phyloP scores from a whole-genome alignment of 2,797 vertebrate species.

The Hydrophis major region DNA sequence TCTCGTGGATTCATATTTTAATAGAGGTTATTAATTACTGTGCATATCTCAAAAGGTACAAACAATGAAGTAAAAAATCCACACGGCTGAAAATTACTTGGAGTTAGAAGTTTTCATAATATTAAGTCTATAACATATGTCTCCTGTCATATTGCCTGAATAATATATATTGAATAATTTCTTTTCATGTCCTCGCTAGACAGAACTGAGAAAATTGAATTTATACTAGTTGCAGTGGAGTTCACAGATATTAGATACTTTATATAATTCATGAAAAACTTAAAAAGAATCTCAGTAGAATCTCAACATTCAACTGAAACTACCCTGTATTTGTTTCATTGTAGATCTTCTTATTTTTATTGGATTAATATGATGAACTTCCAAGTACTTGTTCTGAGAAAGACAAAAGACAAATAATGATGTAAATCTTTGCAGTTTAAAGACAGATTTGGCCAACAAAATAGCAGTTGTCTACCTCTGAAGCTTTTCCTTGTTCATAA shows the following conservation, averaged over 20 bases:
- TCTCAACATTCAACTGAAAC: neutral
- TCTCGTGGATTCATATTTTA: conserved; percentile 14
- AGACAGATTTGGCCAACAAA: neutral
- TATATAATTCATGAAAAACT: neutral
- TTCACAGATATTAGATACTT: neutral
- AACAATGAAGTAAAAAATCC: conserved; percentile 18
- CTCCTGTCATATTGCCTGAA: conserved; percentile 25
- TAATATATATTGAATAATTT: conserved; percentile 28
- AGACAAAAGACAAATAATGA: neutral
- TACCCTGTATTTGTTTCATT: neutral
- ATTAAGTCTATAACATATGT: conserved; percentile 11
- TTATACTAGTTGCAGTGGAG: neutral
- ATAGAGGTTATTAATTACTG: conserved; percentile 5
- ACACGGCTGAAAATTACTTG: neutral
- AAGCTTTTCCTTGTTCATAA: neutral
- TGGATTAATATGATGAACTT: neutral
- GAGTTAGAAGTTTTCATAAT: conserved; percentile 17
- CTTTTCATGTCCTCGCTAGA: conserved; percentile 1
- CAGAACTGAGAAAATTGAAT: conserved; percentile 14
- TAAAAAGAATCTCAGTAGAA: neutral
- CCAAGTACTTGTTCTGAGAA: neutral
- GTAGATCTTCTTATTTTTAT: neutral
- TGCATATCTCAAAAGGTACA: conserved; percentile 1
- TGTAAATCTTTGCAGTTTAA: neutral
- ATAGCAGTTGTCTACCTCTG: neutral